phyloP scores from a whole-genome alignment of 2,888 invertebrate genomes.

The Sinopyrophorus schimmeli region DNA sequence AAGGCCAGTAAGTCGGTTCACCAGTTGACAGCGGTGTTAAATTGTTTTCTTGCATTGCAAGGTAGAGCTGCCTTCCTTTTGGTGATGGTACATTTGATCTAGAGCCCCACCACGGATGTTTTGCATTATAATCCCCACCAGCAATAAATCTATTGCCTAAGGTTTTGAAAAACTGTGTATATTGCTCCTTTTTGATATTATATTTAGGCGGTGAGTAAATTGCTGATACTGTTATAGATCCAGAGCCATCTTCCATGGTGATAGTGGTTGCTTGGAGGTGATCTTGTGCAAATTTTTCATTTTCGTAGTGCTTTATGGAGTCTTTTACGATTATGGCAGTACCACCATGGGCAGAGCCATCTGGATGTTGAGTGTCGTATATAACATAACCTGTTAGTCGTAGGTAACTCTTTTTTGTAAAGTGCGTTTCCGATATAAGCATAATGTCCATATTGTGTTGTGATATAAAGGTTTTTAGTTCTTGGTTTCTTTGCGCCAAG shows the following conservation, averaged over 20 bases:
- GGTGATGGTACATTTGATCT: conserved; percentile 28
- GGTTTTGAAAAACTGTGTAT: conserved; percentile 24
- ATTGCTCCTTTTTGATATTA: conserved; percentile 28
- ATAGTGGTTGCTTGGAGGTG: conserved; percentile 13
- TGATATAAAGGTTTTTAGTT: conserved; percentile 12
- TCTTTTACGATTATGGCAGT: conserved; percentile 11
- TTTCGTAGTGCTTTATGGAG: too few species aligned
- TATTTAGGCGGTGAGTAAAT: conserved; percentile 34
- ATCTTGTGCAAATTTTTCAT: too few species aligned
- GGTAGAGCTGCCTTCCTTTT: conserved; percentile 14
- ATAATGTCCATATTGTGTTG: conserved; percentile 12
- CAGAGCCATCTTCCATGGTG: conserved; percentile 10
- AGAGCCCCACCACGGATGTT: conserved; percentile 35
- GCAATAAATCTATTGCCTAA: conserved; percentile 31
- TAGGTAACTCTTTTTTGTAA: conserved; percentile 12
- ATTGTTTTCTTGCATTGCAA: conserved; percentile 15
- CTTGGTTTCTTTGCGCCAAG: conserved; percentile 11
- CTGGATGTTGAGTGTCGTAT: conserved; percentile 8
- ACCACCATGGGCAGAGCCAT: conserved; percentile 8
- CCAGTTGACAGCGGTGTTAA: conserved; percentile 24
- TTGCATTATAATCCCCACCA: conserved; percentile 35
- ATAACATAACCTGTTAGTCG: conserved; percentile 1
- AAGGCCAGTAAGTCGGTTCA: conserved; percentile 39
- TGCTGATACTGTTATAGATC: conserved; percentile 19
- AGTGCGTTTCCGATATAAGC: conserved; percentile 12